Base-by-base conservation (phyloP, 2,797 vertebrate species). In the Darevskia mixta region DNA sequence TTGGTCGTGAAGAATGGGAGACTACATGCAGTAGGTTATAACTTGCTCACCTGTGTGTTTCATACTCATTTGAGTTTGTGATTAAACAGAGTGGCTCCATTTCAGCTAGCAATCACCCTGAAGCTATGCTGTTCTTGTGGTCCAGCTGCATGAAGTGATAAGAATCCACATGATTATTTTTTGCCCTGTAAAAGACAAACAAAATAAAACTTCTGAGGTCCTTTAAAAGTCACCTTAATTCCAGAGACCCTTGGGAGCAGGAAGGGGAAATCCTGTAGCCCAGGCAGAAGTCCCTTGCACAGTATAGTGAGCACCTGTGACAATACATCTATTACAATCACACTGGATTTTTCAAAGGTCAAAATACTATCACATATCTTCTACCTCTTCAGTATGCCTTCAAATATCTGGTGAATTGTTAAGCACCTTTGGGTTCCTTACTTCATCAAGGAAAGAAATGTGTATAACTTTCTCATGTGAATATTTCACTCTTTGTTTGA, bases 41-140 rank as follows among this genome's bases (percentile, higher is more conserved):
- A 23, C 35, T 73, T 73, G 35, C 23, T 29, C 49, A 29, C 18
- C 32, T n/a, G 32, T 5, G 0, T 61, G 9, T 43, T 41, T 66
- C 25, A 67, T 23, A 23, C 20, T 55, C 20, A 27, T 17, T 81
- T 82, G 32, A 87, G 45, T 71, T 71, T 83, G n/a, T 25, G 41
- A 35, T 29, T 15, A 32, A 49, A 29, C 69, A 85, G 58, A 67
- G 17, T 32, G 61, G 8, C 80, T 83, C 15, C 85, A 84, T 32
- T 92, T 88, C 55, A 89, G 89, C 82, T 8, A 90, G 32, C 9
- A 81, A 13, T 80, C 85, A 0, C 17, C 3, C 58, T 8, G 78
- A 41, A 32, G 72, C 18, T 20, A 29, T 8, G n/a, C 29, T 9
- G 3, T 79, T 79, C 43, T 78, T 58, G 72, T 85, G 82, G 73